Evolutionary conservation across 1,140 invertebrate genomes (phyloP), one percentile per base, ranked within the genome.

Genomic region (Laupala kohalensis): DNA sequence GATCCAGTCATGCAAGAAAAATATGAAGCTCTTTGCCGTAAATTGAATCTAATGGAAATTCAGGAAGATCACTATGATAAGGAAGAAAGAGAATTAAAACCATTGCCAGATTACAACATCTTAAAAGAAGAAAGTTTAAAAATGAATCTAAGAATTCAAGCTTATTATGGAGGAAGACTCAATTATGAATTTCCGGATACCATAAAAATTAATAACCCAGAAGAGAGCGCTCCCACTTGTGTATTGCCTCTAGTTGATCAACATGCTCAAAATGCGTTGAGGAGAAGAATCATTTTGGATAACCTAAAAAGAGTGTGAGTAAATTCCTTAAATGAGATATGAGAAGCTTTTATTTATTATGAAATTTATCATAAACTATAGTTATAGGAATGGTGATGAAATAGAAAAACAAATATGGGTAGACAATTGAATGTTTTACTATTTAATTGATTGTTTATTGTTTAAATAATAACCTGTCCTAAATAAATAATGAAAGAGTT

Each of bases 111-210:
- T 77, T 87, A 84, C 74, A 80, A 79, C 25, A 79, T 83, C 71
- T 75, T 87, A 30, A 83, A 86, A 75, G 81, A 85, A 76, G 85
- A 87, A 75, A 83, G 80, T 72, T 83, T 83, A 74, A 80, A 80
- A 67, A 77, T 86, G 74, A 79, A 85, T 69, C 73, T 86, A 9
- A 86, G 86, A 80, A 83, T 86, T 0, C 83, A 81, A 77, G 81
- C 84, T 25, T 87, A 83, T 76, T 84, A 79, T 81, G 75, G 79
- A 77, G 75, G 81, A 72, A 74, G 69, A 73, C 69, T 75, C 69
- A 75, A 77, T 69, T 73, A 72, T 69, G 68, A 78, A 62, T 25
- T 66, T 69, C 72, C 73, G 24, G 75, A 75, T 27, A 76, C 77
- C 69, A 71, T 76, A 67, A 73, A 70, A 25, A 74, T 76, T 74